A percentile compares a stretch with the other conserved stretches of the same genome.
Evolutionary conservation across 2,888 invertebrate species (phyloP).

Genomic region (Deroplatys truncata): DNA sequence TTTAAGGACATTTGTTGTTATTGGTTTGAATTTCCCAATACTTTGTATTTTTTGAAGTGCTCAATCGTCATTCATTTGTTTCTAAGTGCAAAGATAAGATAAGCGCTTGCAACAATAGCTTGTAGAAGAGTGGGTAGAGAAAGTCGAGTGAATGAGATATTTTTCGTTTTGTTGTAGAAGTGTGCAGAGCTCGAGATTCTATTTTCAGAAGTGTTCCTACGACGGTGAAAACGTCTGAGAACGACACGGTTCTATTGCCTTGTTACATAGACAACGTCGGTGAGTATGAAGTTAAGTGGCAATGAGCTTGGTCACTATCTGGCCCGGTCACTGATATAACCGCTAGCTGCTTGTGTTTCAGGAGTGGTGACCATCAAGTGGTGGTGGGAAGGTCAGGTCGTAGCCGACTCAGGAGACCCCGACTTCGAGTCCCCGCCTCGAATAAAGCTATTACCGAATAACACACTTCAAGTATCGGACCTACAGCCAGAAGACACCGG

Average conservation of each 20-base stretch:
- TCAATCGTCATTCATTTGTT: no score
- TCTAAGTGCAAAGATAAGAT: no score
- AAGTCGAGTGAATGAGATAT: no score
- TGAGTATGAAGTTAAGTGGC: conserved; percentile 43
- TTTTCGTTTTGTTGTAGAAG: conserved; percentile 38
- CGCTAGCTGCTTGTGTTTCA: not conserved
- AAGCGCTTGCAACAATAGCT: no score
- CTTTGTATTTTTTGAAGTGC: no score
- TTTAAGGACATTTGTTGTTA: no score
- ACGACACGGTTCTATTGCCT: conserved; percentile 72
- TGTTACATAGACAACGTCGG: conserved; percentile 67
- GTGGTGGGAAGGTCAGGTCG: conserved; percentile 60
- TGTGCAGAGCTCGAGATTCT: conserved; percentile 50
- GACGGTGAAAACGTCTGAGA: conserved; percentile 69
- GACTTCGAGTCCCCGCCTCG: conserved; percentile 51
- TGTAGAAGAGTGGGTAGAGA: no score
- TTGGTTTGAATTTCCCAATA: no score
- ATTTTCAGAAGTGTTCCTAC: conserved; percentile 66
- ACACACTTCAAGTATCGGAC: conserved; percentile 61
- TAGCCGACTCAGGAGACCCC: conserved; percentile 59
- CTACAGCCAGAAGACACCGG: conserved; percentile 59
- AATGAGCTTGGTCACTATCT: no score
- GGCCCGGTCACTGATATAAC: no score
- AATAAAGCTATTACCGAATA: conserved; percentile 63
- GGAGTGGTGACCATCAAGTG: conserved; percentile 42